Evolutionary conservation across 2,888 invertebrate species (phyloP).

Genomic region (Eucera pruinosa): DNA sequence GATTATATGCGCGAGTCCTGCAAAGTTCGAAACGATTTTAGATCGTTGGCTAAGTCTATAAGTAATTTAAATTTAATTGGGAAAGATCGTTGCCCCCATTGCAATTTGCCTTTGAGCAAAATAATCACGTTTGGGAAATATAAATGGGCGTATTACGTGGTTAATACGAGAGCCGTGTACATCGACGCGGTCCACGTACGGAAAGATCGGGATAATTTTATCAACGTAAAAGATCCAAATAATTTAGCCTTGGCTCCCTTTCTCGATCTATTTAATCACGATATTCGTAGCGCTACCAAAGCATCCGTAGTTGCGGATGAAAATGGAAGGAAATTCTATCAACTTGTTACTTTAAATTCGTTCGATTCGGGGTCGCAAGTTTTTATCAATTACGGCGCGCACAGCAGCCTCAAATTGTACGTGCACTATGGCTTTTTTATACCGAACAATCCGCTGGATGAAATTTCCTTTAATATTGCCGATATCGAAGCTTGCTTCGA

Average conservation of each 20-base stretch:
- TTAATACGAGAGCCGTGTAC: constrained; percentile 94
- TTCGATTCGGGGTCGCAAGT: constrained; percentile 90
- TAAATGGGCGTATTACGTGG: constrained; percentile 93
- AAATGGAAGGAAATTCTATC: constrained; percentile 84
- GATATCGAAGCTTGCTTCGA: constrained; percentile 85
- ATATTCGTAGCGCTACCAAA: constrained; percentile 86
- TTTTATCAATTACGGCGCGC: constrained; percentile 95
- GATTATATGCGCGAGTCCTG: constrained; percentile 77
- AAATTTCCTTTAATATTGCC: constrained; percentile 87
- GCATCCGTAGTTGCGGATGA: constrained; percentile 82
- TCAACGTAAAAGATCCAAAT: constrained; percentile 74
- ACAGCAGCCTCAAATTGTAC: constrained; percentile 92
- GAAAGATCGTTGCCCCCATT: constrained; percentile 81
- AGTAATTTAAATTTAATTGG: constrained; percentile 49
- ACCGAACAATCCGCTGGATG: constrained; percentile 89
- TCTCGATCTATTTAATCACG: constrained; percentile 96
- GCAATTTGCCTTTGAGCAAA: constrained; percentile 81
- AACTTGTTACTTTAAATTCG: constrained; percentile 85
- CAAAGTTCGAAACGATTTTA: constrained; percentile 69
- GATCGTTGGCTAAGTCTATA: constrained; percentile 65
- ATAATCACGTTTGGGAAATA: constrained; percentile 87
- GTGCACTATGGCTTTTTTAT: constrained; percentile 95
- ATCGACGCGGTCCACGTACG: constrained; percentile 85
- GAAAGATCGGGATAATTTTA: constrained; percentile 17
- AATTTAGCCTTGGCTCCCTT: constrained; percentile 92